Conservation (phyloP, 2,113 vertebrate species). For the Lontra canadensis region DNA sequence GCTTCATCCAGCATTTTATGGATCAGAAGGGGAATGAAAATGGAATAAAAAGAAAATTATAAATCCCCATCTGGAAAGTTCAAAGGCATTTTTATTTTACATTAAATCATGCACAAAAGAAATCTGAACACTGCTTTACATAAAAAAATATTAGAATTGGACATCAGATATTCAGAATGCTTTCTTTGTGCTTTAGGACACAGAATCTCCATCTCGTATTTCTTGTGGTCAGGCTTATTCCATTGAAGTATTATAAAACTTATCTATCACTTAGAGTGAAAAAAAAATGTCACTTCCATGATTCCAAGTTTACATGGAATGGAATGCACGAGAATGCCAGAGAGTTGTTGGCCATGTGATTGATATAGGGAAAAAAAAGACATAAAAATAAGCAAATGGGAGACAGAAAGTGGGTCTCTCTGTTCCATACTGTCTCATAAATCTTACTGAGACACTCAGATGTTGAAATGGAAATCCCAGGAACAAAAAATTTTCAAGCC, state of each 20-base stretch:
- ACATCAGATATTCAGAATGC: background rate
- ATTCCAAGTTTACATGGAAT: background rate
- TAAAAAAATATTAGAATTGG: background rate
- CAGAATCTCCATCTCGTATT: background rate
- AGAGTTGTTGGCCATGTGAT: background rate
- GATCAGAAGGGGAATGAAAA: background rate
- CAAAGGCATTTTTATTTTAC: conserved; percentile 1
- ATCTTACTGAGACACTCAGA: background rate
- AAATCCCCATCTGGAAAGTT: background rate
- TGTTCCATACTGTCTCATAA: background rate
- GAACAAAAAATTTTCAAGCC: background rate
- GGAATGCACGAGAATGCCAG: background rate
- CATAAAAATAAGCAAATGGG: background rate
- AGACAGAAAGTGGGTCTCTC: background rate
- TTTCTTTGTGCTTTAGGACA: background rate
- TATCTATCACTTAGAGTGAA: background rate
- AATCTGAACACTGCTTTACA: background rate
- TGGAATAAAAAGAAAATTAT: background rate
- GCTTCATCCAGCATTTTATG: background rate
- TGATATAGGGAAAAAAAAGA: background rate
- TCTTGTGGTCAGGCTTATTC: background rate
- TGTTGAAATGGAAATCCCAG: background rate
- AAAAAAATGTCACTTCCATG: background rate
- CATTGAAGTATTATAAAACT: background rate
- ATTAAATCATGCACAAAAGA: background rate